Evolutionary conservation across 1,140 invertebrate species (phyloP).

Genomic region (Bradynema listronoti): DNA sequence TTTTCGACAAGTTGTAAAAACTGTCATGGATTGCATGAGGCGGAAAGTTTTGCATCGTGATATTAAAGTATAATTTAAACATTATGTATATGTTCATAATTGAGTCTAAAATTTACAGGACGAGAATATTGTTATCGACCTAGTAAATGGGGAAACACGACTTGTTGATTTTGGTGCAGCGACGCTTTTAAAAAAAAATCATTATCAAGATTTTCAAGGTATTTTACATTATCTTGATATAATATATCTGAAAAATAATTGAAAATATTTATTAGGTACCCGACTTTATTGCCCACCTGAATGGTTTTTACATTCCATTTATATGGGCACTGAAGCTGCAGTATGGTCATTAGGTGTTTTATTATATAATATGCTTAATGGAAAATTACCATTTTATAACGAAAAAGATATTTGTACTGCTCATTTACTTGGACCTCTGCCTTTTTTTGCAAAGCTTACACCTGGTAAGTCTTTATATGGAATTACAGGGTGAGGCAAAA

Average conservation of each 20-base stretch:
- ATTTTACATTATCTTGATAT: not conserved
- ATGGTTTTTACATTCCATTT: conserved; percentile 65
- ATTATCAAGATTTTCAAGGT: conserved; percentile 68
- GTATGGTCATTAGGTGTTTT: conserved; percentile 69
- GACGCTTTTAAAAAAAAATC: conserved; percentile 59
- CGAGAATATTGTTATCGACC: conserved; percentile 62
- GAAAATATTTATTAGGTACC: conserved; percentile 60
- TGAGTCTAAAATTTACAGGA: conserved; percentile 55
- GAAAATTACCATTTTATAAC: conserved; percentile 68
- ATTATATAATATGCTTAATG: conserved; percentile 68
- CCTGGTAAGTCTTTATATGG: conserved; percentile 3
- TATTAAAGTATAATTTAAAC: conserved; percentile 48
- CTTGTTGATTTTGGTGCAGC: conserved; percentile 62
- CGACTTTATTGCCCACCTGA: conserved; percentile 68
- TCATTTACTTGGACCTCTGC: conserved; percentile 43
- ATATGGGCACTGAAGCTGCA: conserved; percentile 64
- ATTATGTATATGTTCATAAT: conserved; percentile 11
- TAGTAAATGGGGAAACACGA: conserved; percentile 59
- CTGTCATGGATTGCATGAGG: conserved; percentile 39
- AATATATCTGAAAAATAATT: conserved; percentile 5
- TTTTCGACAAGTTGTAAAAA: conserved; percentile 60
- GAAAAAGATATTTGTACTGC: conserved; percentile 64
- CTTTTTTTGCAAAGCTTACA: conserved; percentile 28
- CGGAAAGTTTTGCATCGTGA: conserved; percentile 59
- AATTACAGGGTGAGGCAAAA: no score